Evolutionary conservation across 2,888 invertebrate species (phyloP), one percentile per base, ranked within the genome.

Genomic region (Trichopria drosophilae): DNA sequence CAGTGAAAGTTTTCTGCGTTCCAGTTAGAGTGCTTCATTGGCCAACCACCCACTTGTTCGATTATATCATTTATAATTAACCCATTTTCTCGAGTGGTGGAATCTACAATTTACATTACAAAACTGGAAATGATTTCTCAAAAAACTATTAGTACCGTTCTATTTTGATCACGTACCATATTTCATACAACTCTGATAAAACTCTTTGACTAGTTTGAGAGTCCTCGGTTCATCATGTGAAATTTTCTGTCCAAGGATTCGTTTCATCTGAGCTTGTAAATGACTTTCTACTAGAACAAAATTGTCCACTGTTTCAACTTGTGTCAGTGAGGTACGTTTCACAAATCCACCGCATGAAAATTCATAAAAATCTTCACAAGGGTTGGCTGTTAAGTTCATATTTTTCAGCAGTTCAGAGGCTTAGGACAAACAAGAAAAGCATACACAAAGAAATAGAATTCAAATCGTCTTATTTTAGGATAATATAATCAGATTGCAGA

Each of bases 301-400:
- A 0, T 47, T 47, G 39, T 35, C 54, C n/a, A 57, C 47, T 6
- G 18, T 47, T 9, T 34, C 34, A 7, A 58, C 47, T 6, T 54
- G 48, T 1, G 59, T 53, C 24, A 58, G 54, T 1, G 13, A 44
- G 1, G 49, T 43, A 4, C 53, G 35, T 12, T 54, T 44, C 0
- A 57, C 10, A 16, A 55, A 62, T 7, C 44, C 29, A 3, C 55
- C 60, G 23, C 60, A 60, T 4, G 59, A 51, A 26, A 62, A 62
- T 6, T 50, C 13, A 13, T 62, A 62, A 24, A 62, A 62, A 20
- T 60, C 46, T 15, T 62, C 52, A 19, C 60, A 62, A 0, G 58
- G 52, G 9, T 53, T 31, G 5, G 35, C 37, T 3, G 12, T 10
- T 22, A 29, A 15, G 12, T 55, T 32, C 19, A 55, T 42, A 20